Evolutionary conservation across 1,140 invertebrate species (phyloP), one percentile per base, ranked within the genome.

Genomic region (Luehdorfia chinensis): DNA sequence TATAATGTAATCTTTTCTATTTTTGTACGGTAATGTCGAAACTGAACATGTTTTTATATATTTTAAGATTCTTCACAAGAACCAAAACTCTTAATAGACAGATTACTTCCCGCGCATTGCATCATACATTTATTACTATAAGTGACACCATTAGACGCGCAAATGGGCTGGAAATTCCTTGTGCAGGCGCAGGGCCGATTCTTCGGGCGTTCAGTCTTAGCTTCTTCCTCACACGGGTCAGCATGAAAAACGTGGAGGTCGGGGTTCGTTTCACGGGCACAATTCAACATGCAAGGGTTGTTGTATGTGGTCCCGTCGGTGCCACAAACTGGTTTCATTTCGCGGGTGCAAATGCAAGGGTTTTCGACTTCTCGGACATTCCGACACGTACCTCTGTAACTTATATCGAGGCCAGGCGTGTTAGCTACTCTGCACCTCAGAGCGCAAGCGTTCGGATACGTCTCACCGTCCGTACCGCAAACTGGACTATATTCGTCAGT

Each of bases 251-350:
- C 45, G 4, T 59, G 45, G 7, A 73, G 13, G 4, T 46, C 37
- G 0, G 52, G 32, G 8, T 53, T 32, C 0, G 18, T 15, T 4
- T 59, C 49, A 1, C 32, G 48, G 19, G 47, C 51, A n/a, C 59
- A 59, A n/a, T 51, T 47, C 0, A 61, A 30, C 13, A 48, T 59
- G 12, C 56, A 51, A 11, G 23, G 12, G 50, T 84, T 84, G 31
- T 31, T 39, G 47, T 76, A 76, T 4, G 73, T 75, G 4, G 25
- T 49, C 6, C 61, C 59, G 46, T 78, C 53, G 11, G 37, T 65
- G 2, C 62, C 72, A 45, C 79, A 83, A 1, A 80, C 62, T 8
- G 73, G 76, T 4, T 33, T 34, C 31, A 60, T 60, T 9, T 61
- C 61, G 23, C 12, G 59, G 69, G 1, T 47, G 9, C 57, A 60